These are phyloP conservation scores for Moxostoma hubbsi DNA, from an alignment of 2,797 vertebrate genomes.

Conservation along the genomic window DNA sequence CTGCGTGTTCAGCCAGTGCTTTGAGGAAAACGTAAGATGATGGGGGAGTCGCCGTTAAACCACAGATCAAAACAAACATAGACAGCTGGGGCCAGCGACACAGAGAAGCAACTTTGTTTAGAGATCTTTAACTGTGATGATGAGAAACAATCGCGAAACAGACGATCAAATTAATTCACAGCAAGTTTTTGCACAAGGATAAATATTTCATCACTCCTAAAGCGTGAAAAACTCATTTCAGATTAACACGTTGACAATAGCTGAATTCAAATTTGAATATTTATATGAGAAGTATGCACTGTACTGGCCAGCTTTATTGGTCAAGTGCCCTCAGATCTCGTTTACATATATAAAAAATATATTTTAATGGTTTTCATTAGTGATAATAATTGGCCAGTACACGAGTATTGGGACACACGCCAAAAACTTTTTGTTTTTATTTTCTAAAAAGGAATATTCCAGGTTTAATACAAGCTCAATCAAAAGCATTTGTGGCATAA, in stretches of 20 bases:
- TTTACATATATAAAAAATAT: too few relatives aligned
- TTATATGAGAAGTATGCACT: not conserved
- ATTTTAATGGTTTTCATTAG: too few relatives aligned
- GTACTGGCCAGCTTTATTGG: not conserved
- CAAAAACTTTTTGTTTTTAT: too few relatives aligned
- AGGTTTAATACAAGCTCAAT: too few relatives aligned
- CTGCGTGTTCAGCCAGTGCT: slow-evolving; percentile 55
- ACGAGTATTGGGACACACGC: too few relatives aligned
- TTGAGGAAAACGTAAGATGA: slow-evolving; percentile 10
- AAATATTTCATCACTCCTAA: slow-evolving; percentile 67
- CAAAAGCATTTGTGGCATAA: too few relatives aligned
- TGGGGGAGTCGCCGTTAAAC: slow-evolving; percentile 30
- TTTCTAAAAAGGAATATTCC: too few relatives aligned
- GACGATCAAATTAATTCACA: slow-evolving; percentile 64
- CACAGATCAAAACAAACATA: slow-evolving; percentile 21
- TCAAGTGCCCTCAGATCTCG: too few relatives aligned
- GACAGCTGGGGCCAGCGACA: not conserved
- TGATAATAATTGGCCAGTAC: too few relatives aligned
- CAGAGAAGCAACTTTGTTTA: not conserved
- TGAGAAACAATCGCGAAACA: slow-evolving; percentile 49
- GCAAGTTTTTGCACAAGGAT: slow-evolving; percentile 63
- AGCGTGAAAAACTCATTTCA: slow-evolving; percentile 78
- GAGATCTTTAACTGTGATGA: slow-evolving; percentile 21
- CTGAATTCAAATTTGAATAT: not conserved
- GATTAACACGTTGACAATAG: slow-evolving; percentile 70